Percentiles rank a stretch among this genome's conserved stretches.
Evolutionary conservation across 2,113 vertebrate species (phyloP).

Genomic region (Leucopsar rothschildi): DNA sequence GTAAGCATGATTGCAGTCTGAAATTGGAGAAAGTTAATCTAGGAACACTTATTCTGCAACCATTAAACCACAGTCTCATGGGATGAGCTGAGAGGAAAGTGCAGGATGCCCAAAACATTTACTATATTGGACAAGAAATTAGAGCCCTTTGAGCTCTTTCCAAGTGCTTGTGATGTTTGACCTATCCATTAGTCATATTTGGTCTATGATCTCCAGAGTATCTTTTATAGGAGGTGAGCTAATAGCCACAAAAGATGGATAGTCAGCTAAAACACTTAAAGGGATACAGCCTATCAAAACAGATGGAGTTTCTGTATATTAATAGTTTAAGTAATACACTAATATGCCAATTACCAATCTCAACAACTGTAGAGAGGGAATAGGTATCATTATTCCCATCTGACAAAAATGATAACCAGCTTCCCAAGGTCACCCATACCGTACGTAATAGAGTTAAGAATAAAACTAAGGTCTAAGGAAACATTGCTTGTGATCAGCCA

Average conservation of each 20-base stretch:
- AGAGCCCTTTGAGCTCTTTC: background rate
- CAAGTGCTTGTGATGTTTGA: constrained; percentile 23
- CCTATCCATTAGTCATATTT: constrained; percentile 29
- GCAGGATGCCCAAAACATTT: constrained; percentile 27
- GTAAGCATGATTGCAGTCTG: background rate
- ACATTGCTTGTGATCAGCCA: background rate
- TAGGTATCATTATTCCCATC: background rate
- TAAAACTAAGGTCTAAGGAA: background rate
- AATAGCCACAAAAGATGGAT: background rate
- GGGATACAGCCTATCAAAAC: background rate
- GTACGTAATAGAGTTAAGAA: background rate
- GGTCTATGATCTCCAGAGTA: background rate
- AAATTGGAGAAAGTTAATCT: constrained; percentile 9
- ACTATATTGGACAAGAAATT: background rate
- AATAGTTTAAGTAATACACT: background rate
- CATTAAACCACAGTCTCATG: background rate
- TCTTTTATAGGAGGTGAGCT: constrained; percentile 10
- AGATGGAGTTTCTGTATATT: background rate
- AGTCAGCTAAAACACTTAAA: constrained; percentile 7
- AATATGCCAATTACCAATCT: background rate
- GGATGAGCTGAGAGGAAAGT: background rate
- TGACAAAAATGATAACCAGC: background rate
- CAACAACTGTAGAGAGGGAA: background rate
- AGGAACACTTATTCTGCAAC: background rate
- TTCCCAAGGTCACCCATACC: background rate